A percentile compares a stretch with the other conserved stretches of the same genome.
phyloP scores from a whole-genome alignment of 2,888 invertebrate species.

The Punctoribates punctum region DNA sequence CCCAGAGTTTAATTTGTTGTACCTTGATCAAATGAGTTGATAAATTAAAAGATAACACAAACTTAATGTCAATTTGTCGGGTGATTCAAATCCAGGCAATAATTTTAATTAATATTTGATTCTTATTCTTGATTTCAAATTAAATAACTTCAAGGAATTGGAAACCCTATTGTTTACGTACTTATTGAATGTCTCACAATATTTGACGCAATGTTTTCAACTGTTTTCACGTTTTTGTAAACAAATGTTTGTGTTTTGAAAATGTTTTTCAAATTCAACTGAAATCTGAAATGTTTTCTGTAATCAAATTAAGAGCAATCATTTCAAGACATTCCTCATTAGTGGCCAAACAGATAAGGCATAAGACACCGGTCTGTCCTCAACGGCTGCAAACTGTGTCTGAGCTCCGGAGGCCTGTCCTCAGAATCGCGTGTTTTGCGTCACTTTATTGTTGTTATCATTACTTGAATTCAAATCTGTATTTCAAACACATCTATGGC shows the following conservation, averaged over 20 bases:
- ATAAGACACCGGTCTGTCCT: too few relatives aligned
- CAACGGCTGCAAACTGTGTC: neutral
- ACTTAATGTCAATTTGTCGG: too few relatives aligned
- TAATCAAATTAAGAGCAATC: neutral
- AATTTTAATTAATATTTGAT: too few relatives aligned
- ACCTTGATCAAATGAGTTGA: too few relatives aligned
- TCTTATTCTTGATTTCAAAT: too few relatives aligned
- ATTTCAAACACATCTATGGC: neutral
- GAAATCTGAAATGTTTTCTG: slow-evolving; percentile 41
- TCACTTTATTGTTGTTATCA: slow-evolving; percentile 17
- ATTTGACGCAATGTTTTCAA: neutral
- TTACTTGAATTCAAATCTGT: neutral
- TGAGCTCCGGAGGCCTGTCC: neutral
- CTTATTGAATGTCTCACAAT: neutral
- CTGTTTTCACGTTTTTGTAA: neutral
- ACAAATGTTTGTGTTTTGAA: too few relatives aligned
- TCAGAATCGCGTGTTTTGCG: slow-evolving; percentile 14
- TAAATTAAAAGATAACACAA: too few relatives aligned
- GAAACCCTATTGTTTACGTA: too few relatives aligned
- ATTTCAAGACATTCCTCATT: neutral
- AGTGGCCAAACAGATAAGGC: neutral
- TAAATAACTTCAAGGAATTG: too few relatives aligned
- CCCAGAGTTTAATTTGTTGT: too few relatives aligned
- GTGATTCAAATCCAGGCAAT: too few relatives aligned
- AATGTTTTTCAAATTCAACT: too few relatives aligned